Base-by-base conservation (phyloP, 2,113 vertebrate genomes). In the Pan paniscus region DNA sequence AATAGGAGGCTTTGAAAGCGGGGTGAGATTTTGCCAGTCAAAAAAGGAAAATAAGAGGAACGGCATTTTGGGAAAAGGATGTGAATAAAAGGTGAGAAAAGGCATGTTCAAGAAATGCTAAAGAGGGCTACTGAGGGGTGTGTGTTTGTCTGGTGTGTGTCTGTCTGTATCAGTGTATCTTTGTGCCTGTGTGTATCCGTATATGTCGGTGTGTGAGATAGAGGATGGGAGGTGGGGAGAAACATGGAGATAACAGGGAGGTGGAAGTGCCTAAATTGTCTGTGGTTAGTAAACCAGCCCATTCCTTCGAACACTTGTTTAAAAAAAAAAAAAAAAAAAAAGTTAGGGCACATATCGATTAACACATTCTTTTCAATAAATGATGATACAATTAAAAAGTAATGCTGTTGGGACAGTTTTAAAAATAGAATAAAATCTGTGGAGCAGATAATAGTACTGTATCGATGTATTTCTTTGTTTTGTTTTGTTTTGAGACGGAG, bases 381-480 rank as follows among this genome's bases (percentile, higher is more conserved):
- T 68, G 38, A 67, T 68, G 40, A 79, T 68, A 25, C 13, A 75
- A 75, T 93, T 79, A 67, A 84, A 94, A 85, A 94, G 30, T 86
- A 46, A 52, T 55, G 40, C 2, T 64, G 3, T 6, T 91, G 11
- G 14, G 27, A 72, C 10, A 94, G 10, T 46, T 57, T 40, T 43
- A 72, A 73, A 93, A 83, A 90, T 38, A 91, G 43, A 88, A 83
- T 72, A 64, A 83, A 95, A 50, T 30, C 73, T 83, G 13, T 78
- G 27, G 40, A 32, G n/a, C 80, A 59, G 30, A 20, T 20, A 32
- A 83, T 13, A 75, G 23, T 76, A 57, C 72, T 85, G 35, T 80
- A 57, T 73, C 32, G 27, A 59, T 68, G 68, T 59, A 61, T 61
- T 61, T 61, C 59, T 61, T 30, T 27, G 59, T 61, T 61, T 61